These are phyloP conservation scores for Noctua comes DNA, from an alignment of 2,888 invertebrate species.

Conservation along the genomic window DNA sequence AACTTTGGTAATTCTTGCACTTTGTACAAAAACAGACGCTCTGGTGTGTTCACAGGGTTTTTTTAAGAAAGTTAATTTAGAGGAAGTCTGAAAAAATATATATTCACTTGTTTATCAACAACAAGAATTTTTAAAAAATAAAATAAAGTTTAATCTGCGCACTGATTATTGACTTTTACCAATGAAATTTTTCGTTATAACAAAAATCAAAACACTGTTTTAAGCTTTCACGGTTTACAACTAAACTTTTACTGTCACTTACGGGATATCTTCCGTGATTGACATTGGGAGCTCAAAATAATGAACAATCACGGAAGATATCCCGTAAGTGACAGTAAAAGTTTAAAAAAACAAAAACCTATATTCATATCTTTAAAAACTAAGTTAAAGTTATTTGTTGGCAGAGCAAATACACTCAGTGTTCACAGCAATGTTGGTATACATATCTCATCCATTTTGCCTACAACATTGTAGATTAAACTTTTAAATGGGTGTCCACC, in stretches of 20 bases:
- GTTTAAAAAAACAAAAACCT: not conserved
- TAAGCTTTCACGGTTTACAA: too few relatives aligned
- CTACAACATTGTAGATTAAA: not conserved
- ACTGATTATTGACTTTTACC: not conserved
- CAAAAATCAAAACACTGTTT: too few relatives aligned
- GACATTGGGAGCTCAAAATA: too few relatives aligned
- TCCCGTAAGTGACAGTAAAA: too few relatives aligned
- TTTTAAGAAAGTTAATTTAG: not conserved
- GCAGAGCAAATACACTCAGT: not conserved
- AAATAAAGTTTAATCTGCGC: not conserved
- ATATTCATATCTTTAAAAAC: not conserved
- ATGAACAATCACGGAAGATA: too few relatives aligned
- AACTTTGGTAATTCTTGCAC: slow-evolving; percentile 16
- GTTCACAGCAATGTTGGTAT: not conserved
- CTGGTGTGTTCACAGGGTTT: not conserved
- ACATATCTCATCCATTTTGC: not conserved
- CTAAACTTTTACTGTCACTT: too few relatives aligned
- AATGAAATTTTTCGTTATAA: not conserved
- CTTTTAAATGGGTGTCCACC: not conserved
- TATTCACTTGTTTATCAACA: not conserved
- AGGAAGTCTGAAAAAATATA: not conserved
- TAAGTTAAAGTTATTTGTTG: not conserved
- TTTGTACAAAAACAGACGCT: not conserved
- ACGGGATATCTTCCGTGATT: too few relatives aligned
- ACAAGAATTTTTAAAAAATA: not conserved